Base-by-base conservation (phyloP, 2,113 vertebrate genomes). In the Microtus montanus region DNA sequence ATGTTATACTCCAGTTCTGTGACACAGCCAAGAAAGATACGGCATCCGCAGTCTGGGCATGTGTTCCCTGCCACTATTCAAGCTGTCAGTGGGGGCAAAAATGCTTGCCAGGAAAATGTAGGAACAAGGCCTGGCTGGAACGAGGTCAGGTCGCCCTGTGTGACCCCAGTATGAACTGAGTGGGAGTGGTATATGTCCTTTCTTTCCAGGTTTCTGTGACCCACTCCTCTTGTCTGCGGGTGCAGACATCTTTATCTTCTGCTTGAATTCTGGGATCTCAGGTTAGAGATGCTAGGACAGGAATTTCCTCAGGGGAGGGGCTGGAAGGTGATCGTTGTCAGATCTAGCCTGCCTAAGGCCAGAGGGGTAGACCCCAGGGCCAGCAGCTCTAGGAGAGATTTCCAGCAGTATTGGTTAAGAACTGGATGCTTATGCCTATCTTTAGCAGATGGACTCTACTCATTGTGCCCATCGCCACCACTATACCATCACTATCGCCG, bases 271-370 rank as follows among this genome's bases (percentile, higher is more conserved):
- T 35, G 35, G 1, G 3, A 22, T 7, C 5, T 74, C 44, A n/a
- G 26, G 47, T 4, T 4, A 22, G 7, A 8, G 83, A 20, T 24
- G 64, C 8, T 11, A 26, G 19, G 8, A 10, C 5, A 54, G 1
- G n/a, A 7, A 35, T 24, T 5, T 17, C 78, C 28, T 7, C 26
- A 7, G n/a, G 26, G 38, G 49, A 26, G 22, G 0, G 0, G 5
- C 26, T 2, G 0, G 41, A 47, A n/a, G 3, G 0, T 0, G 28
- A 30, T 35, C 47, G 3, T n/a, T 3, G 80, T 17, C 30, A 5
- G 22, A 15, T 6, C 10, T 1, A 2, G 35, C 1, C 0, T 24
- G 7, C 63, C 33, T 1, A 1, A 10, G 58, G 41, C 4, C 79
- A 8, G 26, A 54, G 3, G 35, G 22, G 6, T 20, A 33, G 20